These are phyloP conservation scores for Acanthosepion lycidas DNA, from an alignment of 2,888 invertebrate species.

Conservation along the genomic window DNA sequence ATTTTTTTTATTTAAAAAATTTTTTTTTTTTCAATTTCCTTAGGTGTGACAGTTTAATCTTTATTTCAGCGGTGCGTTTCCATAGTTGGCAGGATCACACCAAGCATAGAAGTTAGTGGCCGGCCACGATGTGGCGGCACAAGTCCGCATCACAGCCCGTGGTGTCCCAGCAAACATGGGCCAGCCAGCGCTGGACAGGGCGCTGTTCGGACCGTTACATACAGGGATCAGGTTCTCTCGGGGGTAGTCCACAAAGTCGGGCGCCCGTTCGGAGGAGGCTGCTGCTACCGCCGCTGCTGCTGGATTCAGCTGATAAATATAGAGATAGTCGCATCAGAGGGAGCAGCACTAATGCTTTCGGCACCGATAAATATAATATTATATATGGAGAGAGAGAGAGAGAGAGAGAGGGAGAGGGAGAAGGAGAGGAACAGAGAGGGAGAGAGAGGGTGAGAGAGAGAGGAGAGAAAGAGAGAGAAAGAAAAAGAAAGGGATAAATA, in stretches of 20 bases:
- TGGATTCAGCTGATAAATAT: constrained; percentile 43
- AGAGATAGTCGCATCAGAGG: constrained; percentile 42
- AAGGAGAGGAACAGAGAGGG: no score
- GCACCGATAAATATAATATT: not conserved
- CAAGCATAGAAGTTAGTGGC: constrained; percentile 42
- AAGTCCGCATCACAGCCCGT: constrained; percentile 42
- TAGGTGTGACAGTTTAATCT: not conserved
- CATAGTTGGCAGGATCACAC: constrained; percentile 43
- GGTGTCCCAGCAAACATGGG: constrained; percentile 41
- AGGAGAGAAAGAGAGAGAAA: no score
- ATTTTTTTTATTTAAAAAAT: not conserved
- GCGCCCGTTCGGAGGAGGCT: constrained; percentile 41
- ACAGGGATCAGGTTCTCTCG: constrained; percentile 45
- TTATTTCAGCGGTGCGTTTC: constrained; percentile 43
- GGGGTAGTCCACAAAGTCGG: constrained; percentile 36
- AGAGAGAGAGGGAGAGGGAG: no score
- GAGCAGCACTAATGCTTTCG: not conserved
- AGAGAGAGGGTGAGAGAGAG: no score
- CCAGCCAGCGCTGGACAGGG: constrained; percentile 4
- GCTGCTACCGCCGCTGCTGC: constrained; percentile 2
- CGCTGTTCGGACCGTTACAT: constrained; percentile 45
- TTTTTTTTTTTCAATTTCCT: not conserved
- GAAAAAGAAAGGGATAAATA: not conserved
- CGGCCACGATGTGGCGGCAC: constrained; percentile 40
- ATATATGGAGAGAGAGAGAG: no score